A percentile compares a stretch with the other conserved stretches of the same genome.
phyloP scores from a whole-genome alignment of 1,140 invertebrate genomes.

The Brachionus sp. region DNA sequence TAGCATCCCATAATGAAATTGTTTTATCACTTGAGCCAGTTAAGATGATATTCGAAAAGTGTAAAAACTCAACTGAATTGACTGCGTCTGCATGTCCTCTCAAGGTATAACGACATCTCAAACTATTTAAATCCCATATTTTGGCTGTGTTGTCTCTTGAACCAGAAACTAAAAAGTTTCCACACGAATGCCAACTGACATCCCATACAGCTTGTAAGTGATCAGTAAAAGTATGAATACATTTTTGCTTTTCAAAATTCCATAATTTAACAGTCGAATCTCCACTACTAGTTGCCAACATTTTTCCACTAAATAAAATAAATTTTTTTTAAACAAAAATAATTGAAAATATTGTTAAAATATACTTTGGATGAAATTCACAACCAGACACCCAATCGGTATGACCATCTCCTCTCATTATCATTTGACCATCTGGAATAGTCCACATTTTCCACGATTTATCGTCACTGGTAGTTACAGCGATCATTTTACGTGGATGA shows the following conservation, averaged over 20 bases:
- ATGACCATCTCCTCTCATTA: conserved; percentile 60
- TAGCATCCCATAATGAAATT: conserved; percentile 59
- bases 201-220: conserved; percentile 55
- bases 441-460: conserved; percentile 60
- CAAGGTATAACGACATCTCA: conserved; percentile 57
- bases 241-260: conserved; percentile 36
- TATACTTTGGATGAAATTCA: conserved; percentile 57
- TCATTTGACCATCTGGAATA: conserved; percentile 56
- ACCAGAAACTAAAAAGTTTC: conserved; percentile 59
- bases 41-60: conserved; percentile 57
- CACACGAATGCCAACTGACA: conserved; percentile 58
- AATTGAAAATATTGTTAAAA: background rate
- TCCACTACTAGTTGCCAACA: conserved; percentile 39
- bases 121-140: conserved; percentile 60
- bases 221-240: conserved; percentile 40
- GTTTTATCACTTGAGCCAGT: conserved; percentile 60
- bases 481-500: conserved; percentile 58
- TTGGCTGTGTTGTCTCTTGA: conserved; percentile 59
- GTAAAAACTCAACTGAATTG: conserved; percentile 58
- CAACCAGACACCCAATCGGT: conserved; percentile 59
- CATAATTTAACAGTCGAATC: conserved; percentile 36
- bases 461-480: conserved; percentile 59
- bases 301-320: conserved; percentile 33
- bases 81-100: conserved; percentile 59
- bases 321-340: background rate